These are phyloP conservation scores for Procavia capensis DNA, from an alignment of 2,113 vertebrate species.

Conservation along the genomic window DNA sequence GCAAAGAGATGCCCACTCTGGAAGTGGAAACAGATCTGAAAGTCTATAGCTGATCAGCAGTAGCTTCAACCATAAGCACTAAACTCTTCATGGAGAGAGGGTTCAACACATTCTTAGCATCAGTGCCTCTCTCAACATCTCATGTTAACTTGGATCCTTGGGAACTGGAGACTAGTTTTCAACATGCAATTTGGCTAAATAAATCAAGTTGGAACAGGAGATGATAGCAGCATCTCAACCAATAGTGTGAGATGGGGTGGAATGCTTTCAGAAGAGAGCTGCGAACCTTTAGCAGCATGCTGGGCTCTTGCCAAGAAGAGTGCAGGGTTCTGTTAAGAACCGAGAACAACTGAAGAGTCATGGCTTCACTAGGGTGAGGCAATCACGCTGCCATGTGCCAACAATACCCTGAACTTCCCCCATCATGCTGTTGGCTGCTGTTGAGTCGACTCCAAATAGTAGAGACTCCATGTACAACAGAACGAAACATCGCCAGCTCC, in stretches of 20 bases:
- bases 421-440: neutral
- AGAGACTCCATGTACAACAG: neutral
- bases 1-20: neutral
- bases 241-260: neutral
- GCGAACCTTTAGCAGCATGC: neutral
- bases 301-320: neutral
- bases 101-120: neutral
- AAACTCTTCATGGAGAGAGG: neutral
- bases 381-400: neutral
- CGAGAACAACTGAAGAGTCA: neutral
- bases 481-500: neutral
- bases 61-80: neutral
- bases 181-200: neutral
- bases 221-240: neutral
- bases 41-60: neutral
- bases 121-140: neutral
- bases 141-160: too few relatives aligned
- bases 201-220: neutral
- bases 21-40: neutral
- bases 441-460: neutral
- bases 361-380: neutral
- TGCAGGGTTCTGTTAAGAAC: neutral
- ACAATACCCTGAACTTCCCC: neutral
- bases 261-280: neutral
- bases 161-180: neutral